Conservation (phyloP, 2,797 vertebrate species). For the Nothura maculosa region DNA sequence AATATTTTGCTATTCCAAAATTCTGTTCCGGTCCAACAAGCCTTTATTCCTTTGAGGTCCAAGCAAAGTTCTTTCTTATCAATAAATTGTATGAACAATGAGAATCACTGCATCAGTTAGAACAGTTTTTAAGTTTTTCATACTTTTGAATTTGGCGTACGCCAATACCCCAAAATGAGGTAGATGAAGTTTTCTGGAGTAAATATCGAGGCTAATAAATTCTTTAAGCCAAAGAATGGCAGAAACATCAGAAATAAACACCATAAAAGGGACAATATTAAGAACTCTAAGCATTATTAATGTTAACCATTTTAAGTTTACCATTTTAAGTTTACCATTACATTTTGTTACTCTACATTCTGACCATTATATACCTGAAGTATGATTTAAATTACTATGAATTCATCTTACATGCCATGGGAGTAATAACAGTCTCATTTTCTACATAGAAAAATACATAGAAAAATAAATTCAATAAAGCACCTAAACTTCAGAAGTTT, state of each 20-base stretch:
- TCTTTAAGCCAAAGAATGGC: not conserved
- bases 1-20: not conserved
- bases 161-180: not conserved
- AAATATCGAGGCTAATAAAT: not conserved
- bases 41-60: not conserved
- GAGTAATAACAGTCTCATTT: conserved; percentile 50
- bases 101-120: not conserved
- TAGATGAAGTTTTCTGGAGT: not conserved
- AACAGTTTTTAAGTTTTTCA: not conserved
- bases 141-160: not conserved
- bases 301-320: not conserved
- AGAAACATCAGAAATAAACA: not conserved
- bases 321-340: not conserved
- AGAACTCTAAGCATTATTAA: not conserved
- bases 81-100: not conserved
- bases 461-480: conserved; percentile 53
- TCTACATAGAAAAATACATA: not conserved
- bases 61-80: not conserved
- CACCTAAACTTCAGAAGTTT: conserved; percentile 12
- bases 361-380: not conserved
- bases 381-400: conserved; percentile 9
- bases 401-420: conserved; percentile 21
- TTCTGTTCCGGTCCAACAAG: not conserved
- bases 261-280: not conserved
- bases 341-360: not conserved